These are phyloP conservation scores for Macaca mulatta DNA, from an alignment of 2,113 vertebrate genomes.

Conservation along the genomic window DNA sequence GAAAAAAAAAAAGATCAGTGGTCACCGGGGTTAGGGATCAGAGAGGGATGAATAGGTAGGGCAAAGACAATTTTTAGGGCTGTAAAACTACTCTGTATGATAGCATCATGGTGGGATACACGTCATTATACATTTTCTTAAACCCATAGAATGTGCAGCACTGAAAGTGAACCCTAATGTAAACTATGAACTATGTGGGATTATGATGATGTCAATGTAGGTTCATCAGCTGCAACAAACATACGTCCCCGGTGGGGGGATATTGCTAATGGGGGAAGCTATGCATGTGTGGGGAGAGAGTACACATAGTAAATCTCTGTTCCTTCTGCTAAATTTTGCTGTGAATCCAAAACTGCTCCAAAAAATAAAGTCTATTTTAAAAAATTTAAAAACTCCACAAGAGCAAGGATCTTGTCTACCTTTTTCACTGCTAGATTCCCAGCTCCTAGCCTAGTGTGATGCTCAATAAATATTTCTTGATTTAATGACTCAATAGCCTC, in stretches of 20 bases:
- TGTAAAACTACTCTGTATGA: neutral
- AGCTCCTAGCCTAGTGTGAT: neutral
- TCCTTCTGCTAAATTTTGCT: neutral
- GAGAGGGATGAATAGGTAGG: neutral
- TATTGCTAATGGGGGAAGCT: neutral
- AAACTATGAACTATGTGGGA: neutral
- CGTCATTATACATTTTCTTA: neutral
- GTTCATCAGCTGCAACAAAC: neutral
- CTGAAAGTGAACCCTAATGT: neutral
- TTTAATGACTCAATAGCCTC: neutral
- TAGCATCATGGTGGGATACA: neutral
- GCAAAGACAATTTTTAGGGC: neutral
- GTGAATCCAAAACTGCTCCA: neutral
- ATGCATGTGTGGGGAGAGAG: neutral
- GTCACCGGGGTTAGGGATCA: neutral
- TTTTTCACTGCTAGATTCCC: neutral
- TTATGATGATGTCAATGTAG: neutral
- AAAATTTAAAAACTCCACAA: neutral
- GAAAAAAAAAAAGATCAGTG: neutral
- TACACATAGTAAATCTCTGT: neutral
- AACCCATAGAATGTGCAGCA: neutral
- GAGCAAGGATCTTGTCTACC: neutral
- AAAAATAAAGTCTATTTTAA: neutral
- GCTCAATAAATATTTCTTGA: neutral
- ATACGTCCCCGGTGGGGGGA: fast-evolving